Evolutionary conservation across 2,113 vertebrate genomes (phyloP).

Genomic region (Melozone crissalis): DNA sequence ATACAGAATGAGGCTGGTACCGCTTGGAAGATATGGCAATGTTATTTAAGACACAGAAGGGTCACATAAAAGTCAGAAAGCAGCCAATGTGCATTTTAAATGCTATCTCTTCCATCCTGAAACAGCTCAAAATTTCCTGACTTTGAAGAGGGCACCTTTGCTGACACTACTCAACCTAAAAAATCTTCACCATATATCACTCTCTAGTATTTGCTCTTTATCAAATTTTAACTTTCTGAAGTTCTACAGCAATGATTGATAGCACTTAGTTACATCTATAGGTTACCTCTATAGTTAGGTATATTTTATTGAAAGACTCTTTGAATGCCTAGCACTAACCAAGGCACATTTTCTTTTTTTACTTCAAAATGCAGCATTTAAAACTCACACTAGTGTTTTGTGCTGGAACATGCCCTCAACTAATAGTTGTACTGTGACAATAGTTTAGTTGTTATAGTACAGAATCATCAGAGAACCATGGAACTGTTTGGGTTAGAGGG

Average conservation of each 20-base stretch:
- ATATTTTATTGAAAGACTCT: background rate
- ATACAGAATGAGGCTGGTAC: slow-evolving; percentile 3
- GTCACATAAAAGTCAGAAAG: background rate
- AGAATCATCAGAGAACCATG: background rate
- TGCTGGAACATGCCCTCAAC: background rate
- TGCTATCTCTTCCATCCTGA: background rate
- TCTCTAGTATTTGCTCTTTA: background rate
- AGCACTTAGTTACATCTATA: background rate
- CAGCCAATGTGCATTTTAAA: background rate
- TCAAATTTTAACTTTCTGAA: background rate
- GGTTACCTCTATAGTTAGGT: too few relatives aligned
- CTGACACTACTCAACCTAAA: background rate
- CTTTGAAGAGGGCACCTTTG: background rate
- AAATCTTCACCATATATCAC: background rate
- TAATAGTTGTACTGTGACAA: background rate
- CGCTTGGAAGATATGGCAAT: background rate
- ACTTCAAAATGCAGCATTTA: background rate
- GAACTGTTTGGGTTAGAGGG: background rate
- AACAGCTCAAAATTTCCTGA: background rate
- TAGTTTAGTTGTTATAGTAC: background rate
- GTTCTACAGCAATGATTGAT: background rate
- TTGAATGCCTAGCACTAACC: background rate
- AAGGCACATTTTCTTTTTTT: background rate
- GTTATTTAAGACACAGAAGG: slow-evolving; percentile 8
- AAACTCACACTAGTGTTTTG: background rate